phyloP scores from a whole-genome alignment of 2,797 vertebrate genomes.

The Antennarius maculatus region DNA sequence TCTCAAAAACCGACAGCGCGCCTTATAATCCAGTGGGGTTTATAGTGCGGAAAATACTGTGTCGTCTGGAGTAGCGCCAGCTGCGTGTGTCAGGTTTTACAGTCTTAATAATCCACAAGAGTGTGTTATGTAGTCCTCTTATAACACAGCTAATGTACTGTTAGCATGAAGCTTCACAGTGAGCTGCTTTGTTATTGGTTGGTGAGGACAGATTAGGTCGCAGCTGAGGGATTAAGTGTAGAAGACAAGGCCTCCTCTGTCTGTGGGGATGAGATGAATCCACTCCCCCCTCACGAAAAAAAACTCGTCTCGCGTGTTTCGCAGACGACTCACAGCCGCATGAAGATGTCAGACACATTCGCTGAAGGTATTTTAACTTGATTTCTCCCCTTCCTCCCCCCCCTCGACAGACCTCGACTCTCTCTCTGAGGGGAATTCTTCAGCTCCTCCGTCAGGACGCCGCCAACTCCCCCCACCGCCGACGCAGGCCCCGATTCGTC shows the following conservation, averaged over 20 bases:
- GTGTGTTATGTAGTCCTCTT: constrained; percentile 7
- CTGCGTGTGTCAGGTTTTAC: background rate
- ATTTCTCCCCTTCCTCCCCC: background rate
- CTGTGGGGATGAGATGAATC: constrained; percentile 2
- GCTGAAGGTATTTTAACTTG: background rate
- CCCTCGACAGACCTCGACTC: constrained; percentile 74
- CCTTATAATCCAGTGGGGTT: no score
- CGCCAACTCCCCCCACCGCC: constrained; percentile 74
- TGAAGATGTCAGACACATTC: background rate
- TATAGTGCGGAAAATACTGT: no score
- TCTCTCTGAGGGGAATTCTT: constrained; percentile 84
- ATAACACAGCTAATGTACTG: constrained; percentile 11
- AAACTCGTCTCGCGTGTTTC: background rate
- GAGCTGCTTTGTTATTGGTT: constrained; percentile 20
- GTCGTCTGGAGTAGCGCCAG: background rate
- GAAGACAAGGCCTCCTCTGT: constrained; percentile 30
- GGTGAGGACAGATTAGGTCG: constrained; percentile 15
- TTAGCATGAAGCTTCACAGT: constrained; percentile 19
- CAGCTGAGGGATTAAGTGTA: constrained; percentile 9
- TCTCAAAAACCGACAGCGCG: no score
- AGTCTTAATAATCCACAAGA: constrained; percentile 22
- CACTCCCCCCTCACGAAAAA: no score
- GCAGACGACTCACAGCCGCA: background rate
- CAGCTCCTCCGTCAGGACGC: constrained; percentile 85
- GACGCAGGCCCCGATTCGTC: constrained; percentile 80